Evolutionary conservation across 2,888 invertebrate genomes (phyloP).

Genomic region (Conomelus anceps): DNA sequence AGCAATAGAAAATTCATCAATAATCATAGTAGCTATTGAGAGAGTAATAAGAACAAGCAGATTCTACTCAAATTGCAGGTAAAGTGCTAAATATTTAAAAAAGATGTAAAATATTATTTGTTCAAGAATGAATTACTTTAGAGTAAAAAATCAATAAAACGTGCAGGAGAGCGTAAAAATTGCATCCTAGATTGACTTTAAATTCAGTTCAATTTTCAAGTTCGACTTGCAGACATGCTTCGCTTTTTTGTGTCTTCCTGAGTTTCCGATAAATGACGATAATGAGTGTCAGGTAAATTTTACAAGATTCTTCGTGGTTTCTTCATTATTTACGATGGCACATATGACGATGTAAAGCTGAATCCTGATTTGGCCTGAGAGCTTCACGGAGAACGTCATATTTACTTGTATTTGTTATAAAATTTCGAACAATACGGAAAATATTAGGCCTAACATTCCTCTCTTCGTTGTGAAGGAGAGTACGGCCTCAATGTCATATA

Average conservation of each 20-base stretch:
- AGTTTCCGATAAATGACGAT: not conserved
- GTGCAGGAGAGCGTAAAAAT: not conserved
- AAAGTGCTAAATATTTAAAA: not conserved
- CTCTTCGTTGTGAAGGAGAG: not conserved
- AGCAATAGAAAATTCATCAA: not conserved
- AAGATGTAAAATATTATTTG: not conserved
- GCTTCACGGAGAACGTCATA: not conserved
- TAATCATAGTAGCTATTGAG: not conserved
- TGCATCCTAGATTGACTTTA: not conserved
- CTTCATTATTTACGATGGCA: not conserved
- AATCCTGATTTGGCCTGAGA: no score
- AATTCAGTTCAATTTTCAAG: not conserved
- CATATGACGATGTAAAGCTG: not conserved
- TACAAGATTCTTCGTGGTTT: not conserved
- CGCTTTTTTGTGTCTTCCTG: not conserved
- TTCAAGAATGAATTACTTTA: no score
- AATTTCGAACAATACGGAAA: not conserved
- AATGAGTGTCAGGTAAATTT: no score
- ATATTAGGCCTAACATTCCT: not conserved
- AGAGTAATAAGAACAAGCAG: not conserved
- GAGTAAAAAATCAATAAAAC: not conserved
- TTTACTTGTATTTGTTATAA: not conserved
- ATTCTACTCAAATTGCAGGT: not conserved
- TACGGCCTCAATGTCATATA: not conserved
- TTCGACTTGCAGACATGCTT: not conserved